A percentile compares a stretch with the other conserved stretches of the same genome.
phyloP scores from a whole-genome alignment of 2,797 vertebrate genomes.

The Dendrocincla fuliginosa region DNA sequence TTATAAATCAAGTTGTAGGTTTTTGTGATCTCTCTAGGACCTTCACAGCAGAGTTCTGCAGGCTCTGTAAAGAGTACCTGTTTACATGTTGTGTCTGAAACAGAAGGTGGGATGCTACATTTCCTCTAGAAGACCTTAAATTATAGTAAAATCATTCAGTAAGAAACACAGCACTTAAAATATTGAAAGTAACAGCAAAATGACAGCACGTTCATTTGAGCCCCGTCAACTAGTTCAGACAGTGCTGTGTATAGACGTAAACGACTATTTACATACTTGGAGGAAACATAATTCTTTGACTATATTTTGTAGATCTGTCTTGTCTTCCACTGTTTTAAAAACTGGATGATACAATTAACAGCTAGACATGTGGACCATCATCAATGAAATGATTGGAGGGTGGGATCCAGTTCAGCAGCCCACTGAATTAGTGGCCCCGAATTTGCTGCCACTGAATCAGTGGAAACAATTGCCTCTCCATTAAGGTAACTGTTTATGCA shows the following conservation, averaged over 20 bases:
- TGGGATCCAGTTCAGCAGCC: background rate
- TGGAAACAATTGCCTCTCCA: background rate
- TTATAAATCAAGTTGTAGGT: background rate
- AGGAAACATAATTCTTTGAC: background rate
- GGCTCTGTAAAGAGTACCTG: background rate
- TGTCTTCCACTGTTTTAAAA: background rate
- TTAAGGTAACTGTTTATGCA: background rate
- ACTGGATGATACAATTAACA: background rate
- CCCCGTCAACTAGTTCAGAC: background rate
- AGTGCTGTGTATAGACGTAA: background rate
- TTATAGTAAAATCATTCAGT: background rate
- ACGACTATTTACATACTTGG: background rate
- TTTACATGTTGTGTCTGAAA: background rate
- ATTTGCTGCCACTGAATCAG: background rate
- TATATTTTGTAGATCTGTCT: background rate
- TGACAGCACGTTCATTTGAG: background rate
- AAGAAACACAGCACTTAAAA: background rate
- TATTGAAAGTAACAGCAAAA: background rate
- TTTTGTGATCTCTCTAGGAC: background rate
- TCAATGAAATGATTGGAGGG: background rate
- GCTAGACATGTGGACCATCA: fast-evolving
- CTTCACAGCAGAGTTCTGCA: background rate
- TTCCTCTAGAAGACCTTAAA: background rate
- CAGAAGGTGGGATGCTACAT: background rate
- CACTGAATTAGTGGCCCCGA: background rate